These are phyloP conservation scores for Melipona bicolor DNA, from an alignment of 2,888 invertebrate species.

Conservation along the genomic window DNA sequence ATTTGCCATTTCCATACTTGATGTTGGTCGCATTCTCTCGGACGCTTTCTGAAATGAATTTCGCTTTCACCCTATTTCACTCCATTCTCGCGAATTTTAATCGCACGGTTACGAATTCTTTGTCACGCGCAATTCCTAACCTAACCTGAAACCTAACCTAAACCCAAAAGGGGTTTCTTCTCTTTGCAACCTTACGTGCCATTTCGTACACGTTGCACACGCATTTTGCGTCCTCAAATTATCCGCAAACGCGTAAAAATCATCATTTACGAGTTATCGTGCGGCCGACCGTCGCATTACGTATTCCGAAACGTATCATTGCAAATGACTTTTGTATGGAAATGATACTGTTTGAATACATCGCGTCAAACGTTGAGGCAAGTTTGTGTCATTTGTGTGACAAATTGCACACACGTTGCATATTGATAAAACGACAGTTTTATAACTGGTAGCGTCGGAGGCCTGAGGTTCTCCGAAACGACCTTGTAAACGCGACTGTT, in stretches of 20 bases:
- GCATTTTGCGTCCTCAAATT: too few species aligned
- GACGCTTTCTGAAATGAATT: conserved; percentile 9
- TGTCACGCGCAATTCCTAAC: background rate
- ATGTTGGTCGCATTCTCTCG: background rate
- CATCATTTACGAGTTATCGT: background rate
- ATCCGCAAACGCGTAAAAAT: background rate
- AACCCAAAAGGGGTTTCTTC: too few species aligned
- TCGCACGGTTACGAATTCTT: background rate
- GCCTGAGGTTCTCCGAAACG: background rate
- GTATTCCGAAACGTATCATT: background rate
- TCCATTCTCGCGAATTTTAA: conserved; percentile 16
- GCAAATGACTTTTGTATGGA: background rate
- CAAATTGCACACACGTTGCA: background rate
- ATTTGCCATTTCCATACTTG: conserved; percentile 28
- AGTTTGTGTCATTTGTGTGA: too few species aligned
- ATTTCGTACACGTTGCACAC: too few species aligned
- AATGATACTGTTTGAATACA: too few species aligned
- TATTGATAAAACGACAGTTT: background rate
- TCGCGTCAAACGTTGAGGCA: too few species aligned
- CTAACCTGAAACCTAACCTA: too few species aligned
- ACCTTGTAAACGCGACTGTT: conserved; percentile 15
- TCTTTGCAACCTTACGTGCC: too few species aligned
- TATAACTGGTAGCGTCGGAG: background rate
- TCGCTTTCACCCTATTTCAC: conserved; percentile 1
- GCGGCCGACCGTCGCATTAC: background rate